Evolutionary conservation across 2,797 vertebrate genomes (phyloP).

Genomic region (Dermochelys coriacea): DNA sequence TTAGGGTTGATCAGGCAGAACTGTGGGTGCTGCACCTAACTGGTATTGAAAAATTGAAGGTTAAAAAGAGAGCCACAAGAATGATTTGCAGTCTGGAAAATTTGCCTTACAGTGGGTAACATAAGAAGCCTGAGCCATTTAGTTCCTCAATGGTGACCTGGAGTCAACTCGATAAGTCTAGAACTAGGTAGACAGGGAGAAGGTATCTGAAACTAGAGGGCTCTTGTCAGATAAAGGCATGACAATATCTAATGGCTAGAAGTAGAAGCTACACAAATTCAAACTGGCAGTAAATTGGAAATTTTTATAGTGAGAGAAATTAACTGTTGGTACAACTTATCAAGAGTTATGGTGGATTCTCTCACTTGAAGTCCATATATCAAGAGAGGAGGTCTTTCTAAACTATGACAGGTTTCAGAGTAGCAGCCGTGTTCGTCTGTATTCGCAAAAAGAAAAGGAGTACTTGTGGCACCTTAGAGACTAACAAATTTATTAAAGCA

Average conservation of each 20-base stretch:
- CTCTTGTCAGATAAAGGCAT: not conserved
- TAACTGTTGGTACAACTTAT: not conserved
- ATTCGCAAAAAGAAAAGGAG: too few relatives aligned
- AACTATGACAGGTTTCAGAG: too few relatives aligned
- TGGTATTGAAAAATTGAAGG: not conserved
- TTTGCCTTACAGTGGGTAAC: not conserved
- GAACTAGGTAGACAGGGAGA: not conserved
- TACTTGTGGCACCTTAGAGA: too few relatives aligned
- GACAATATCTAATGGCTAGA: not conserved
- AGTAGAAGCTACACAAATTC: not conserved
- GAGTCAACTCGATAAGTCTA: not conserved
- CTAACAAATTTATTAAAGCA: too few relatives aligned
- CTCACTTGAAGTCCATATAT: not conserved
- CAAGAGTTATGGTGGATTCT: not conserved
- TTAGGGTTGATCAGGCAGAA: conserved; percentile 22
- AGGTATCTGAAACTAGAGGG: fast-evolving
- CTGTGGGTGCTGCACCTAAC: not conserved
- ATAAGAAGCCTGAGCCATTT: not conserved
- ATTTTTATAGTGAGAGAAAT: not conserved
- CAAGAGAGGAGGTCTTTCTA: not conserved
- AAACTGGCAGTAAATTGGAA: not conserved
- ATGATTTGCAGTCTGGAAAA: not conserved
- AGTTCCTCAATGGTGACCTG: not conserved
- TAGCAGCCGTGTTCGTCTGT: too few relatives aligned
- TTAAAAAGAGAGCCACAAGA: not conserved